Base-by-base conservation (phyloP, 2,113 vertebrate genomes). In the Bothrops jararaca region DNA sequence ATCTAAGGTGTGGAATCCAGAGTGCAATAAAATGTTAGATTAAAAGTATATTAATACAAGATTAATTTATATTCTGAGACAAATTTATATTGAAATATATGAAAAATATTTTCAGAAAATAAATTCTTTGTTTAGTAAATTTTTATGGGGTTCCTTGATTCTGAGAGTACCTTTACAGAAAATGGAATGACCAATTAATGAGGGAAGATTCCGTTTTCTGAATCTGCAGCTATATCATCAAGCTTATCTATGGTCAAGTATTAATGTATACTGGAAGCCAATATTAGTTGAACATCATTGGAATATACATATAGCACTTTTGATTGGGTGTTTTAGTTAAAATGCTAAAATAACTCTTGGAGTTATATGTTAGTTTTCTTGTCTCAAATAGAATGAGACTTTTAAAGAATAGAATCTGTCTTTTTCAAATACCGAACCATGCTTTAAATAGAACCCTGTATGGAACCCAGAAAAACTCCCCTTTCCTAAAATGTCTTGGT, bases 1-100 rank as follows among this genome's bases (percentile, higher is more conserved):
- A 97, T 93, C 92, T 23, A 94, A 96, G 94, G 60, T n/a, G 52
- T 23, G 34, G 23, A 52, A 74, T 2, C 64, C 64, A 74, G n/a
- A 15, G 12, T 74, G 15, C n/a, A 74, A 74, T 74, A 74, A 69
- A 13, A 74, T 39, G 69, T 74, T 20, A 74, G 15, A 74, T 1
- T 74, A 54, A 15, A 12, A 39, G n/a, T 39, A 69, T 69, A 69
- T n/a, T 34, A 69, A 64, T 34, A 34, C 29, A 12, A 34, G 12
- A 69, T 69, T 69, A 15, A 69, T n/a, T 64, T 64, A 64, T 64
- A 64, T 64, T n/a, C 11, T n/a, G 60, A n/a, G 3, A n/a, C 4
- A 4, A 64, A 29, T n/a, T 69, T 69, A 1, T 15, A 5, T n/a
- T 69, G 5, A 34, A 69, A 34, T 69, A 34, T 69, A 29, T 69